These are phyloP conservation scores for Perizoma affinitatum DNA, from an alignment of 2,888 invertebrate genomes.

Conservation along the genomic window DNA sequence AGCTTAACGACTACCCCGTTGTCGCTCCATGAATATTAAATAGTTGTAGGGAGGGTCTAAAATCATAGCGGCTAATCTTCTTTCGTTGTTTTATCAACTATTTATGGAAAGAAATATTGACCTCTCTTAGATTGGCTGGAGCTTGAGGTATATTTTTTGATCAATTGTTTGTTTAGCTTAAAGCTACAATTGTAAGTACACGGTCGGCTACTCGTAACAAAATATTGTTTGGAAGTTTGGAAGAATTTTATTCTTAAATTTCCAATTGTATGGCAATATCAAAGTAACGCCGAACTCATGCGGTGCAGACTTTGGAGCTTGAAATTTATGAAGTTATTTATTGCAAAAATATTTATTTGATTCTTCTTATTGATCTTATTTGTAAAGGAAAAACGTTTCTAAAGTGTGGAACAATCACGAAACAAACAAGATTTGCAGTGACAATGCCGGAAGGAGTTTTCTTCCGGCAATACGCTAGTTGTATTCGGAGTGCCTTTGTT, in stretches of 20 bases:
- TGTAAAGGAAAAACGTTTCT: background rate
- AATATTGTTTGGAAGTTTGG: too few species aligned
- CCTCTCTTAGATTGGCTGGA: background rate
- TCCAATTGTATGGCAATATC: too few species aligned
- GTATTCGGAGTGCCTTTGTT: conserved; percentile 34
- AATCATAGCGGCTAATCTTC: conserved; percentile 53
- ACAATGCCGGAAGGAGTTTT: conserved; percentile 21
- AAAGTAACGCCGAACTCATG: too few species aligned
- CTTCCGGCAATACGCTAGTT: conserved; percentile 24
- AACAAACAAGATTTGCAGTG: conserved; percentile 21
- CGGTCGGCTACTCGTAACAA: too few species aligned
- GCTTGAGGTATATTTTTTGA: too few species aligned
- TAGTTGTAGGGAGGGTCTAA: conserved; percentile 47
- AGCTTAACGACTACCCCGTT: conserved; percentile 56
- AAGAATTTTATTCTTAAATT: too few species aligned
- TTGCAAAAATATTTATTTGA: too few species aligned
- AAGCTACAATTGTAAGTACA: too few species aligned
- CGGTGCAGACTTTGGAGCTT: too few species aligned
- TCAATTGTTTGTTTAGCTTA: too few species aligned
- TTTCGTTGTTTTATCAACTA: conserved; percentile 38
- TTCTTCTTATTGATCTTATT: background rate
- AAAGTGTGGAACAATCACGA: conserved; percentile 16
- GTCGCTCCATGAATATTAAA: conserved; percentile 61
- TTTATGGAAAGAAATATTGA: conserved; percentile 27
- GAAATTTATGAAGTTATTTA: too few species aligned